Evolutionary conservation across 2,113 vertebrate species (phyloP), one percentile per base, ranked within the genome.

Genomic region (Pteronura brasiliensis): DNA sequence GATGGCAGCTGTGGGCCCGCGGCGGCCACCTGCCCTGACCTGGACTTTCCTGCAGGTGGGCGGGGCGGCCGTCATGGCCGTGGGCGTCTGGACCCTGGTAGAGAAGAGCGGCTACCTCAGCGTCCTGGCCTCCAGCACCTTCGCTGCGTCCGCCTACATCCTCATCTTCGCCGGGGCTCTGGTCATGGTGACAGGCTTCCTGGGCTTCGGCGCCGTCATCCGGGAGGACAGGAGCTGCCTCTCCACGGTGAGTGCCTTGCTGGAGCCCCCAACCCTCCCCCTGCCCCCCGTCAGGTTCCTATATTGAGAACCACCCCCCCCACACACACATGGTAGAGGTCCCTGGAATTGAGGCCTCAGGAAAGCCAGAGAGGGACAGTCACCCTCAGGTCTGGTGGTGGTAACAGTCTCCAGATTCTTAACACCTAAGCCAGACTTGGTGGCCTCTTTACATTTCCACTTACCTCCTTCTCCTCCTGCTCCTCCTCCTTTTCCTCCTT

Each of bases 71-170:
- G 99, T 99, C 77, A 96, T 99, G 98, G 99, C 98, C 0, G 99
- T 99, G 69, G 99, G 99, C 44, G 69, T 99, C 65, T 99, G 99
- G 99, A 99, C 99, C 0, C 98, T 99, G 96, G 96, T 98, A 89
- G 99, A 99, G 96, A 99, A 99, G 97, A 99, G 99, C 1, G 98
- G 99, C 97, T 99, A 99, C 98, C 98, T 99, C 88, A 98, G 99
- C 79, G 96, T 99, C 88, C 97, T 99, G 98, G 99, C 99, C 3
- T 99, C 99, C 94, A 99, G 99, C 97, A 99, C 99, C 25, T 99
- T 99, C 7, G 98, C 99, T 0, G 97, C 99, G n/a, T 99, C 99
- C 0, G 98, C 99, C 14, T 99, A 99, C 96, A 99, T 99, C 98
- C 99, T 99, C 74, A 98, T 99, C 97, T 98, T 99, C 76, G 99